These are phyloP conservation scores for Arnoldichthys spilopterus DNA, from an alignment of 2,797 vertebrate species.

Conservation along the genomic window DNA sequence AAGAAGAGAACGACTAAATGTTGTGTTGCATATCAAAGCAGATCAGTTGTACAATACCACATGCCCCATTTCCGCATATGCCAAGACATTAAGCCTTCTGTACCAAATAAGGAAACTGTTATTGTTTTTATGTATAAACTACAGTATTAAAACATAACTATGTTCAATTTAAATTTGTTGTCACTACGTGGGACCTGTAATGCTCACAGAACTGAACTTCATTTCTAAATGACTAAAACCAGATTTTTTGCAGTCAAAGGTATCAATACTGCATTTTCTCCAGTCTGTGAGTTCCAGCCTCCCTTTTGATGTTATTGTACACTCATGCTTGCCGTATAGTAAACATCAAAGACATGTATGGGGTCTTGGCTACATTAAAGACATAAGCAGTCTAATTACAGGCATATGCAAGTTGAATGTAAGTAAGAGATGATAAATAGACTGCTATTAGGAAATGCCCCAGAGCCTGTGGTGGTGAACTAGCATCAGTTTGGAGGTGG, in stretches of 20 bases:
- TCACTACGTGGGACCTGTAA: too few species aligned
- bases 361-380: slow-evolving; percentile 47
- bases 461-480: slow-evolving; percentile 40
- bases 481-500: slow-evolving; percentile 40
- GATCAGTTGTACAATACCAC: not conserved
- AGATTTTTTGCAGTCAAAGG: not conserved
- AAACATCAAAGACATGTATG: slow-evolving; percentile 48
- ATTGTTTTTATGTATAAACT: not conserved
- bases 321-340: slow-evolving; percentile 39
- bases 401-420: slow-evolving; percentile 46
- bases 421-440: slow-evolving; percentile 48
- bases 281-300: not conserved
- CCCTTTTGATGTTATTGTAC: slow-evolving; percentile 1
- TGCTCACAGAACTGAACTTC: not conserved
- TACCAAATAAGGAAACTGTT: not conserved
- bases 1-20: too few species aligned
- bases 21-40: too few species aligned
- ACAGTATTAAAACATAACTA: not conserved
- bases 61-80: not conserved
- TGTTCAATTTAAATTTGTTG: not conserved
- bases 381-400: slow-evolving; percentile 57
- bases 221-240: not conserved
- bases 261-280: not conserved
- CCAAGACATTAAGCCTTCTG: not conserved
- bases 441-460: slow-evolving; percentile 42